Evolutionary conservation across 2,888 invertebrate genomes (phyloP).

Genomic region (Octonoba sinensis): DNA sequence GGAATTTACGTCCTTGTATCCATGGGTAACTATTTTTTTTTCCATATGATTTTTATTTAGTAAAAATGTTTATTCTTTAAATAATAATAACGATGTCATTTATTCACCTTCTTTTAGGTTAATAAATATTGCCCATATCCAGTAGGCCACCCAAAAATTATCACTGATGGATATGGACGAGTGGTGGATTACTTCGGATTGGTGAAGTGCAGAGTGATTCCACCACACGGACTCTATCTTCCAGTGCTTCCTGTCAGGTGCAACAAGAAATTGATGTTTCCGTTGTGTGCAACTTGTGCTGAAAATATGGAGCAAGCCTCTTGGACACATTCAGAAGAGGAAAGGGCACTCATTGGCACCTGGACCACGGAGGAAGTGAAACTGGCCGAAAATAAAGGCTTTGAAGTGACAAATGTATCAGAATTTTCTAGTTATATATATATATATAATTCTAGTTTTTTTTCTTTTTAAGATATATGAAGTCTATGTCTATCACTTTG

Average conservation of each 20-base stretch:
- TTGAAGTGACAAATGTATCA: background rate
- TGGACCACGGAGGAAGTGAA: background rate
- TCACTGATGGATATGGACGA: background rate
- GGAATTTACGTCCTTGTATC: background rate
- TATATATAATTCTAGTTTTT: background rate
- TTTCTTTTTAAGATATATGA: background rate
- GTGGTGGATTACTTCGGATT: background rate
- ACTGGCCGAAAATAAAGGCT: background rate
- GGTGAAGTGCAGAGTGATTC: background rate
- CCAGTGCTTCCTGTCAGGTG: conserved; percentile 2
- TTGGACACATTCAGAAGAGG: background rate
- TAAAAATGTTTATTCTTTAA: too few relatives aligned
- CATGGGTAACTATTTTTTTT: background rate
- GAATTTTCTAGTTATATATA: background rate
- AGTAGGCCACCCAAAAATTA: background rate
- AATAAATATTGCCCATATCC: background rate
- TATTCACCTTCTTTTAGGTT: background rate
- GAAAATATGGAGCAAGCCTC: too few relatives aligned
- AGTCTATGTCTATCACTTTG: background rate
- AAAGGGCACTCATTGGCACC: background rate
- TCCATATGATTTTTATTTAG: too few relatives aligned
- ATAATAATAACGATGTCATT: too few relatives aligned
- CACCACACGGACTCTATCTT: background rate
- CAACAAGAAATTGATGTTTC: conserved; percentile 1
- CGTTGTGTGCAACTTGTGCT: background rate